phyloP scores from a whole-genome alignment of 2,113 vertebrate genomes.

The Eclectus roratus region DNA sequence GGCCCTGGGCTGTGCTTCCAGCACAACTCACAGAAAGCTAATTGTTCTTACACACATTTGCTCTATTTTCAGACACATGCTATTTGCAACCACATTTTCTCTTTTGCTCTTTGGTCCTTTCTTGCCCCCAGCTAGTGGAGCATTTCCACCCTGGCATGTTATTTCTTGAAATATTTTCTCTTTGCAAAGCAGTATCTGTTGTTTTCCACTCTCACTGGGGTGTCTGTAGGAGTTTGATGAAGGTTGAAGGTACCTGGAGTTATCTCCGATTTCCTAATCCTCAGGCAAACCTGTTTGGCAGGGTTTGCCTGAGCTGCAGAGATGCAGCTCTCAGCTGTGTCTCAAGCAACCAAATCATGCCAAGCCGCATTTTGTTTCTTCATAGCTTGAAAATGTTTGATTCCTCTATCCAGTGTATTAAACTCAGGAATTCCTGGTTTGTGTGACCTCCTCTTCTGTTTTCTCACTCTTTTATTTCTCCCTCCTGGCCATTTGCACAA shows the following conservation, averaged over 20 bases:
- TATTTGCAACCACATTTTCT: conserved; percentile 13
- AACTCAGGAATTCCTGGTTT: not conserved
- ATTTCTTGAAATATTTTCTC: conserved; percentile 24
- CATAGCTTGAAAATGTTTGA: not conserved
- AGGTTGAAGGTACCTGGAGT: conserved; percentile 31
- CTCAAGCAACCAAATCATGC: not conserved
- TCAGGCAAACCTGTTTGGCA: not conserved
- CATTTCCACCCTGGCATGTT: conserved; percentile 20
- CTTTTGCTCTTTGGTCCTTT: conserved; percentile 1
- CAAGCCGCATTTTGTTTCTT: not conserved
- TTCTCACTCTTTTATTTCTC: not conserved
- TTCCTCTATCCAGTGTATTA: not conserved
- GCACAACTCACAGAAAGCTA: not conserved
- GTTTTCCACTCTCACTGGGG: not conserved
- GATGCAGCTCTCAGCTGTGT: not conserved
- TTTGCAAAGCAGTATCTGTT: not conserved
- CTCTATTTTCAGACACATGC: not conserved
- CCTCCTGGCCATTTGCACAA: not conserved
- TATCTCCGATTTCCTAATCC: conserved; percentile 11
- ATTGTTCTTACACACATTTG: conserved; percentile 24
- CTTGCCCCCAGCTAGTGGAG: not conserved
- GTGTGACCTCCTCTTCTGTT: not conserved
- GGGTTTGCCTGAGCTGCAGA: not conserved
- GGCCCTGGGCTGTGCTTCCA: not conserved
- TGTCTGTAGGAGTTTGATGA: not conserved